Evolutionary conservation across 2,797 vertebrate genomes (phyloP).

Genomic region (Rhodeus uyekii): DNA sequence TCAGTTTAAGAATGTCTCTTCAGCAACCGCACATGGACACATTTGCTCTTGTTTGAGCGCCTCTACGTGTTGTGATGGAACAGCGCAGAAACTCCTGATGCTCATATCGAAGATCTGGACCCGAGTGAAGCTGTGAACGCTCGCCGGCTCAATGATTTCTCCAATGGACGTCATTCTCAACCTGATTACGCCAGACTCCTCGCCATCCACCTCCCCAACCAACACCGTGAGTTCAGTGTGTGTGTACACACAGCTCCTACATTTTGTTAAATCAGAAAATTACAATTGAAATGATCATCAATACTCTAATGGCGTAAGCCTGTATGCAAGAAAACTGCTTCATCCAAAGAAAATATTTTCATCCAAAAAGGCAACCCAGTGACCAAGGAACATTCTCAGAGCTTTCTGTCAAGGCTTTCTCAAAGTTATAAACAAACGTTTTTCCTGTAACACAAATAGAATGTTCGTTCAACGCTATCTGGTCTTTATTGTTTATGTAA

Average conservation of each 20-base stretch:
- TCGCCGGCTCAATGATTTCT: conserved; percentile 44
- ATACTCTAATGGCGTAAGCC: neutral
- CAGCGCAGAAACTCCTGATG: neutral
- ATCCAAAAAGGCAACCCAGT: neutral
- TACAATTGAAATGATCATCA: neutral
- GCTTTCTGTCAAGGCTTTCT: neutral
- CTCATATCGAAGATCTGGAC: neutral
- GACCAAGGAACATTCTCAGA: neutral
- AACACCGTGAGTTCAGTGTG: conserved; percentile 66
- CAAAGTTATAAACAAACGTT: neutral
- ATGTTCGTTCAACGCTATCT: neutral
- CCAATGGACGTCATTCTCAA: conserved; percentile 80
- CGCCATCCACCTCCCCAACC: conserved; percentile 62
- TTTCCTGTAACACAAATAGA: neutral
- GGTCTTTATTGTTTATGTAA: neutral
- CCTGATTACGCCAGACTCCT: conserved; percentile 75
- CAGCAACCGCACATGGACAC: neutral
- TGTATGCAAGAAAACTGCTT: no score
- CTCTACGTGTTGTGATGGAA: neutral
- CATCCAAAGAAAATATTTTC: no score
- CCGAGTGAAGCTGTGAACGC: neutral
- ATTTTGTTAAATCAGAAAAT: neutral
- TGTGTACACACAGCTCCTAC: neutral
- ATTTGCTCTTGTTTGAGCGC: neutral
- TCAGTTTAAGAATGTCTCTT: neutral